Base-by-base conservation (phyloP, 2,113 vertebrate genomes). In the Python bivittatus region DNA sequence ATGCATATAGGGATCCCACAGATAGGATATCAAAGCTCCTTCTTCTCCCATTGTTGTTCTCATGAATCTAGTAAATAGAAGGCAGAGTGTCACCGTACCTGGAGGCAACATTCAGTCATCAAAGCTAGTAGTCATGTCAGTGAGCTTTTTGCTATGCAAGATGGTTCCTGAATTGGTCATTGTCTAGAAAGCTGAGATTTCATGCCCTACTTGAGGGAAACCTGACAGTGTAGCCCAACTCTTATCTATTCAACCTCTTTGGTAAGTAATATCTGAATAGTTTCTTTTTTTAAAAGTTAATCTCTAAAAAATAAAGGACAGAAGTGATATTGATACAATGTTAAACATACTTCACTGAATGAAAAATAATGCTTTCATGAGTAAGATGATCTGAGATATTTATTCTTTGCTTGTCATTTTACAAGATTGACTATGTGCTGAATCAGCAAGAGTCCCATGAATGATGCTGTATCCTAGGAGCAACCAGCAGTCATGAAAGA, bases 301-400 rank as follows among this genome's bases (percentile, higher is more conserved):
- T 91, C 44, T 85, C 44, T 52, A 3, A 29, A 88, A 58, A 92
- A 60, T 6, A 33, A 88, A 42, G 58, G 54, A 84, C 22, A 88
- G 42, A 29, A 58, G 56, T 52, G 57, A n/a, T 88, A 91, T 38
- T 61, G 42, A 61, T 91, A 53, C 25, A 20, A 83, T 90, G 89
- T 54, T 83, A 20, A 88, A 61, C 33, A 68, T 23, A 61, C 5
- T 61, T 91, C 38, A 87, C n/a, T 90, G 54, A 58, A 79, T 93
- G 89, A 83, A 90, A 83, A 91, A 93, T 72, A 83, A 88, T 38
- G 25, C 29, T 42, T 48, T 83, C 42, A 25, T 44, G 87, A 88
- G 42, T n/a, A 23, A 86, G 86, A 92, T 86, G 60, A 27, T 54
- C 58, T 53, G 57, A 88, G 53, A 27, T 44, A 17, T n/a, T 91